Base-by-base conservation (phyloP, 35 echinoderm and acorn worm genomes). In the Nesometra sesokonis region DNA sequence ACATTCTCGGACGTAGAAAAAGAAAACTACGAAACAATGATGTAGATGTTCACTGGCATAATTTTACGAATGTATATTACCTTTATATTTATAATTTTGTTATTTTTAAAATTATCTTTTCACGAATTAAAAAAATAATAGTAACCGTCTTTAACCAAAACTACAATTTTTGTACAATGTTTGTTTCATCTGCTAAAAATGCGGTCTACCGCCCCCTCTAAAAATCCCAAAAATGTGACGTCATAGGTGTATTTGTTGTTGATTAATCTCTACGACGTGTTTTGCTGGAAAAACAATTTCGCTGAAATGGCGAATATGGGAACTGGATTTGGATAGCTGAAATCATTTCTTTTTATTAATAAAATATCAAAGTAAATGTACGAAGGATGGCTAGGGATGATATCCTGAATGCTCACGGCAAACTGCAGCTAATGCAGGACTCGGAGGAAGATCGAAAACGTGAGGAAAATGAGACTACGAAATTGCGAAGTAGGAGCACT, bases 331-430 rank as follows among this genome's bases (percentile, higher is more conserved):
- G 52, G 52, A 67, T 67, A 67, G 52, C 52, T 67, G 39, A 67
- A 67, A 67, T 67, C 23, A 67, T 27, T 67, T 67, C 7, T 19
- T 67, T 67, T 67, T 67, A 1, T 67, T n/a, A n/a, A 67, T 67
- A 17, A 27, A 67, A 67, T 2, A 67, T 27, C 23, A 19, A 27
- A 9, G 2, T 67, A 27, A 67, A 13, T 67, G 52, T 67, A 19
- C 52, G 84, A 31, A 85, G 21, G 30, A 89, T 89, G 88, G 88
- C 88, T 36, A 37, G 88, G 82, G 88, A 89, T 77, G 88, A 89
- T 79, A 38, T 82, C 13, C 39, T 67, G 5, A 67, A 84, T 76
- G 23, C 46, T 82, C 8, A 88, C 82, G 80, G 87, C 32, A 82
- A 80, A 36, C 33, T 57, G 32, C 82, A 46, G 32, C 33, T 76